phyloP scores from a whole-genome alignment of 1,140 invertebrate species.

The Scaptodrosophila lebanonensis region DNA sequence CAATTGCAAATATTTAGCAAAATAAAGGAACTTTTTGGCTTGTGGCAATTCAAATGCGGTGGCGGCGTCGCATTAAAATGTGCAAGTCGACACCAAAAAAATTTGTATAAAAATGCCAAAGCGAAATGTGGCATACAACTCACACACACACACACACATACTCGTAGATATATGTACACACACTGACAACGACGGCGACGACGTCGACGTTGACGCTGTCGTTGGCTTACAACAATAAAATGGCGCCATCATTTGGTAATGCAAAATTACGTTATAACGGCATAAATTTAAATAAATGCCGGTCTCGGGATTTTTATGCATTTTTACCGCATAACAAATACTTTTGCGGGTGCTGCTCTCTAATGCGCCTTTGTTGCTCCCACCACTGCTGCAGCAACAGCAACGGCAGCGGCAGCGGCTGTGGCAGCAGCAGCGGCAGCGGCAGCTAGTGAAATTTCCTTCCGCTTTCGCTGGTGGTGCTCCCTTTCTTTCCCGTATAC shows the following conservation, averaged over 20 bases:
- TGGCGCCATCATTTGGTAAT: conserved; percentile 69
- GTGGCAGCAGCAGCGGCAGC: conserved; percentile 56
- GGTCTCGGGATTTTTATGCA: conserved; percentile 77
- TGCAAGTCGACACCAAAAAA: conserved; percentile 38
- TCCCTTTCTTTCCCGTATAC: too few relatives aligned
- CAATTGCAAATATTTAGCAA: conserved; percentile 71
- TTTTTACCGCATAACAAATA: conserved; percentile 77
- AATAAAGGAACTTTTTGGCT: conserved; percentile 51
- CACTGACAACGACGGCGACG: conserved; percentile 12
- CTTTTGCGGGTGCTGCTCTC: conserved; percentile 62
- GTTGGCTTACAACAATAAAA: conserved; percentile 53
- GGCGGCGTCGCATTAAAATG: conserved; percentile 16
- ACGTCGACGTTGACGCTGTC: too few relatives aligned
- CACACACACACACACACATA: background rate
- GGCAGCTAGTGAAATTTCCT: conserved; percentile 73
- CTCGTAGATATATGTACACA: background rate
- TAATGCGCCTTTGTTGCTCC: conserved; percentile 53
- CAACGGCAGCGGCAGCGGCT: conserved; percentile 18
- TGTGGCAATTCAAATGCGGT: conserved; percentile 30
- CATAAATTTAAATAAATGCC: conserved; percentile 77
- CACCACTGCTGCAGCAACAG: background rate
- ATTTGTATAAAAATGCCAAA: conserved; percentile 54
- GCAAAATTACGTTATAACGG: conserved; percentile 76
- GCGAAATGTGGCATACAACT: conserved; percentile 48
- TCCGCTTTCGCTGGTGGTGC: conserved; percentile 48